A percentile compares a stretch with the other conserved stretches of the same genome.
Conservation (phyloP, 2,797 vertebrate species). For the Amblyraja radiata region DNA sequence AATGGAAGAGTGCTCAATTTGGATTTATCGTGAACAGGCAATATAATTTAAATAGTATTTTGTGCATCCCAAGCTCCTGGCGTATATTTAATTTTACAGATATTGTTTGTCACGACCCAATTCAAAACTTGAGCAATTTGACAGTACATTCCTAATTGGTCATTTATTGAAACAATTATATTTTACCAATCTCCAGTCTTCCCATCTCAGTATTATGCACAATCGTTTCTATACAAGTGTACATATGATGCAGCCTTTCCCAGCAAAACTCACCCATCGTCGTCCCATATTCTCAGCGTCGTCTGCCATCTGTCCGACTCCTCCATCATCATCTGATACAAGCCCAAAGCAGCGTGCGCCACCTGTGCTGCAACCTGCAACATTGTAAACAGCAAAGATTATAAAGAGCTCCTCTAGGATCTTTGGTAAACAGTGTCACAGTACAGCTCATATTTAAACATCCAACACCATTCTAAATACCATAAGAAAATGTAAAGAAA, state of each 20-base stretch:
- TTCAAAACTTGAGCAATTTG: background rate
- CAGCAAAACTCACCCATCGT: constrained; percentile 60
- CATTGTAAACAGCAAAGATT: background rate
- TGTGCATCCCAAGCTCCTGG: background rate
- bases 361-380: constrained; percentile 70
- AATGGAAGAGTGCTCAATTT: background rate
- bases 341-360: constrained; percentile 68
- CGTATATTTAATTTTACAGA: background rate
- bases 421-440: background rate
- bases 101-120: background rate
- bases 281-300: constrained; percentile 72
- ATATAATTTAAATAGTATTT: background rate
- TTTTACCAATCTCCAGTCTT: background rate
- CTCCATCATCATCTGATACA: constrained; percentile 69
- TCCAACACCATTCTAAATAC: background rate
- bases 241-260: background rate
- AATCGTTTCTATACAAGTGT: background rate
- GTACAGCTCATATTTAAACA: background rate
- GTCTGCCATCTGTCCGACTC: constrained; percentile 65
- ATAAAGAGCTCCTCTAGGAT: too few species aligned
- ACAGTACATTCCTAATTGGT: background rate
- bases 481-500: too few species aligned
- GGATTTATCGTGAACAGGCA: background rate
- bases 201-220: background rate
- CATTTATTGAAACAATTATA: background rate